Evolutionary conservation across 2,888 invertebrate genomes (phyloP).

Genomic region (Chironomus riparius): DNA sequence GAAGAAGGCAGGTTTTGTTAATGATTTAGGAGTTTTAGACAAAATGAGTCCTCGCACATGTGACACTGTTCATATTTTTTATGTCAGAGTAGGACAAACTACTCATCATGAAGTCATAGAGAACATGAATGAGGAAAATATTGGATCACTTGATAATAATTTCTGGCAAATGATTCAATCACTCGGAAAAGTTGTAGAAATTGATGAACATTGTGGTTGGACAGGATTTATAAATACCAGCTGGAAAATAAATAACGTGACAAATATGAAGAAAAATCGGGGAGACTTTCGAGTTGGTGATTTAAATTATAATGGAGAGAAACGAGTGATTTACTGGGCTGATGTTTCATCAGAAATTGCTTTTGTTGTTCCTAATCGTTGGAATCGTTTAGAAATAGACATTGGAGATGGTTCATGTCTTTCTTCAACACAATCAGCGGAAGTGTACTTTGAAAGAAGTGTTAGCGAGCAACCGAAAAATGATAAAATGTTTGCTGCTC

Average conservation of each 20-base stretch:
- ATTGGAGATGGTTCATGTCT: slow-evolving; percentile 45
- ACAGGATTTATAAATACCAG: slow-evolving; percentile 83
- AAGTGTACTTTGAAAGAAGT: slow-evolving; percentile 50
- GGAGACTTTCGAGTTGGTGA: slow-evolving; percentile 45
- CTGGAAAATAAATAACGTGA: slow-evolving; percentile 52
- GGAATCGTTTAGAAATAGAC: slow-evolving; percentile 43
- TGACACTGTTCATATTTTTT: slow-evolving; percentile 91
- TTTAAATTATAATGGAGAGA: slow-evolving; percentile 70
- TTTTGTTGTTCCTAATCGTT: slow-evolving; percentile 76
- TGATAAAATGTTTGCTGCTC: slow-evolving; percentile 37
- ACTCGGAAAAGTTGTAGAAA: slow-evolving; percentile 81
- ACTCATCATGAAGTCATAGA: slow-evolving; percentile 65
- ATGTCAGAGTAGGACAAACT: slow-evolving; percentile 79
- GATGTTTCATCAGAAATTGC: slow-evolving; percentile 91
- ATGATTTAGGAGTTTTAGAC: slow-evolving; percentile 75
- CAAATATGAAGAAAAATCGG: slow-evolving; percentile 26
- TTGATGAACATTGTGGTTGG: slow-evolving; percentile 87
- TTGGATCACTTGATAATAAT: slow-evolving; percentile 43
- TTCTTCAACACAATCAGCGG: slow-evolving; percentile 35
- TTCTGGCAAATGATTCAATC: slow-evolving; percentile 57
- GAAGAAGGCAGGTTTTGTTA: slow-evolving; percentile 54
- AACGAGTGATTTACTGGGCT: slow-evolving; percentile 88
- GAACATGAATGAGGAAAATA: slow-evolving; percentile 39
- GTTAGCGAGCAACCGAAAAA: slow-evolving; percentile 41
- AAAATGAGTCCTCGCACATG: slow-evolving; percentile 76